phyloP scores from a whole-genome alignment of 2,113 vertebrate species.

The Paraplagusia blochii region DNA sequence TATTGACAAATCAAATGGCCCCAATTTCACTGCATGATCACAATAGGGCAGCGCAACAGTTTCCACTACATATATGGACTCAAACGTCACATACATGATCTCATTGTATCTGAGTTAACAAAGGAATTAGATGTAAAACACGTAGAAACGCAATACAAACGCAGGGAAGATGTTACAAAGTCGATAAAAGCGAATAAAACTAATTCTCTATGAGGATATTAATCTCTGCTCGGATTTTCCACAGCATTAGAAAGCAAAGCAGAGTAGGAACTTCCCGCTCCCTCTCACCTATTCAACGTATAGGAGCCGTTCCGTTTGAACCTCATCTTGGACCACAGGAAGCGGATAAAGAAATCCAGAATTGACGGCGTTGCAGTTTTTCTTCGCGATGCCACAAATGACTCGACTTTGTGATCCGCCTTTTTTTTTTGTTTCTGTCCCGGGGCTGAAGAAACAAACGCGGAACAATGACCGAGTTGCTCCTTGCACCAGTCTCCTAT shows the following conservation, averaged over 20 bases:
- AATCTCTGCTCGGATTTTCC: too few relatives aligned
- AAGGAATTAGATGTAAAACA: too few relatives aligned
- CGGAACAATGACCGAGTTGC: conserved; percentile 46
- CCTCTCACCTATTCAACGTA: conserved; percentile 69
- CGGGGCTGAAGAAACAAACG: conserved; percentile 30
- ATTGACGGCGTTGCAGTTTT: conserved; percentile 48
- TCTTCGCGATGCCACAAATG: conserved; percentile 23
- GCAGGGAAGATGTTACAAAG: too few relatives aligned
- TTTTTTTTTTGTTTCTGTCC: background rate
- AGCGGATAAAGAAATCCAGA: conserved; percentile 75
- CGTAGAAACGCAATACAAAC: too few relatives aligned
- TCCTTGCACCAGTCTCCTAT: conserved; percentile 11
- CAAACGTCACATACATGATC: too few relatives aligned
- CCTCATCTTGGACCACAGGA: conserved; percentile 74
- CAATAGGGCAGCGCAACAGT: too few relatives aligned
- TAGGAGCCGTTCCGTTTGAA: conserved; percentile 74
- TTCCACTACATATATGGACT: too few relatives aligned
- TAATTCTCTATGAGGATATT: too few relatives aligned
- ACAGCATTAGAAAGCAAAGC: background rate
- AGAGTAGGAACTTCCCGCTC: conserved; percentile 19
- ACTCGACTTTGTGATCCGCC: conserved; percentile 2
- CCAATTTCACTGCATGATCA: too few relatives aligned
- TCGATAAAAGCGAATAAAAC: too few relatives aligned
- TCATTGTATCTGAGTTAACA: too few relatives aligned
- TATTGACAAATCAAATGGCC: too few relatives aligned